These are phyloP conservation scores for Typhlomys cinereus DNA, from an alignment of 2,113 vertebrate genomes.

Conservation along the genomic window DNA sequence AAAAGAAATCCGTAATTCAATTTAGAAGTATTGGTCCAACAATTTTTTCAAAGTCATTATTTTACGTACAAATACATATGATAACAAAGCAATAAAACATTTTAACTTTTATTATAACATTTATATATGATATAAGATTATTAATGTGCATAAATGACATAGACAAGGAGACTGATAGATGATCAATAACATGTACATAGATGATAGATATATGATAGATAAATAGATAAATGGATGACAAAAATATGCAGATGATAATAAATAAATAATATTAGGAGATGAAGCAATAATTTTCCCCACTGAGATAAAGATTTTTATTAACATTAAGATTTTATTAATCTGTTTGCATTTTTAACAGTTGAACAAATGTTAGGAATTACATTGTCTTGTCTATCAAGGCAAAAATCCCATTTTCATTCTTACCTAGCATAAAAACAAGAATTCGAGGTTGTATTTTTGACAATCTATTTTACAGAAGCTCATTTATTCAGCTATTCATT, in stretches of 20 bases:
- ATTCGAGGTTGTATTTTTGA: not conserved
- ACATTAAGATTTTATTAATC: not conserved
- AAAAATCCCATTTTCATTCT: not conserved
- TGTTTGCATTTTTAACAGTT: no score
- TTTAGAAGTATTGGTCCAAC: not conserved
- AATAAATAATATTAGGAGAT: not conserved
- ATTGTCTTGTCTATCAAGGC: not conserved
- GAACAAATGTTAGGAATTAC: not conserved
- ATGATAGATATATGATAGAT: not conserved
- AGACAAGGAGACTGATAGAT: no score
- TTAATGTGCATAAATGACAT: no score
- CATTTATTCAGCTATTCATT: slow-evolving; percentile 26
- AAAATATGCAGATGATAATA: no score
- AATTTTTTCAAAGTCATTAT: not conserved
- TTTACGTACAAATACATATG: not conserved
- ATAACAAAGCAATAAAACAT: not conserved
- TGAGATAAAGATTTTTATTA: not conserved
- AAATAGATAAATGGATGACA: not conserved
- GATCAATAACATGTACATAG: no score
- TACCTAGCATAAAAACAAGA: not conserved
- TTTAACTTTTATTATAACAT: not conserved
- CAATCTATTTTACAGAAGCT: slow-evolving; percentile 29
- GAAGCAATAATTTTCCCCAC: not conserved
- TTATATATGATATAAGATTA: no score
- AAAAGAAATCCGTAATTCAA: not conserved